Conservation (phyloP, 2,797 vertebrate genomes). For the Acanthurus leucopareius region DNA sequence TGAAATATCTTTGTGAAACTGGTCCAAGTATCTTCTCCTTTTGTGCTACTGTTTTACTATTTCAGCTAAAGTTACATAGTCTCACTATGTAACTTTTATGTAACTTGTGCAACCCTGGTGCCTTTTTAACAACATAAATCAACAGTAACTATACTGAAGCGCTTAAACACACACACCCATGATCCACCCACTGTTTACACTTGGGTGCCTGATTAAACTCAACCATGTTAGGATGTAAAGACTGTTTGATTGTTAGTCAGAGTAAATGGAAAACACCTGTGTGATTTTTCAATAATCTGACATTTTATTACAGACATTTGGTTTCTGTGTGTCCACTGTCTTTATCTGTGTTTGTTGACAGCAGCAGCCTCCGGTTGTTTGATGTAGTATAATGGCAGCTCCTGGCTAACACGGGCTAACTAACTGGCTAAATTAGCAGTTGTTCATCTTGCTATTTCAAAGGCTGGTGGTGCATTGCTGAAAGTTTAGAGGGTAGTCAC, state of each 20-base stretch:
- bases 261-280: conserved; percentile 1
- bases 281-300: background rate
- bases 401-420: background rate
- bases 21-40: background rate
- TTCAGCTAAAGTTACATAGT: background rate
- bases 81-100: background rate
- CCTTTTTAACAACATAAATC: background rate
- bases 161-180: background rate
- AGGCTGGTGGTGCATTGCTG: no score
- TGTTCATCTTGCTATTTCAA: no score
- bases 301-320: no score
- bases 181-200: background rate
- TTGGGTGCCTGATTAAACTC: background rate
- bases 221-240: background rate
- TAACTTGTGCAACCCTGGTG: no score
- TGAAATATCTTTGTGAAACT: background rate
- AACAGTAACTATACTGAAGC: no score
- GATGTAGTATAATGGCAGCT: background rate
- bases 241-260: background rate
- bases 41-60: background rate
- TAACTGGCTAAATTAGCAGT: background rate
- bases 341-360: background rate
- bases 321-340: background rate
- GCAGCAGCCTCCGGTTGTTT: background rate
- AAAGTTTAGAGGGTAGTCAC: no score